Conservation (phyloP, 2,797 vertebrate species). For the Sarcophilus harrisii region DNA sequence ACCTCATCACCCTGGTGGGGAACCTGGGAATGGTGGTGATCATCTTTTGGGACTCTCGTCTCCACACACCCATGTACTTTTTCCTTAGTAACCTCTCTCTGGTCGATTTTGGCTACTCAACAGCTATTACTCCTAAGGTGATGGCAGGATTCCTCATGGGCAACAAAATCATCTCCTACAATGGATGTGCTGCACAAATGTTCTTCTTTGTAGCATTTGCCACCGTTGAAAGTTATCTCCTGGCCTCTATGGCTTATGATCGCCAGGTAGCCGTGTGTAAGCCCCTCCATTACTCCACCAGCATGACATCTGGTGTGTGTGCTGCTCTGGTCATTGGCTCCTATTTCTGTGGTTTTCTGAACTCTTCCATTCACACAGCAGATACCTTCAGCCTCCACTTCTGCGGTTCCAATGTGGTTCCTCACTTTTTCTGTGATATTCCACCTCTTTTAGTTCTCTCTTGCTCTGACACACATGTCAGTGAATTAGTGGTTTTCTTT, state of each 20-base stretch:
- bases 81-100: constrained; percentile 63
- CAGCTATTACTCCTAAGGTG: constrained; percentile 58
- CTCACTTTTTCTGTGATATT: constrained; percentile 75
- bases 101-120: constrained; percentile 35
- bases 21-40: constrained; percentile 58
- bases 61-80: constrained; percentile 72
- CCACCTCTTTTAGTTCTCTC: constrained; percentile 66
- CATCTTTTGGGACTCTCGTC: background rate
- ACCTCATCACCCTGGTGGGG: constrained; percentile 48
- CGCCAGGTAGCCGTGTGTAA: constrained; percentile 62
- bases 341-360: constrained; percentile 54
- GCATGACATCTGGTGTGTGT: constrained; percentile 59
- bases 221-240: constrained; percentile 68
- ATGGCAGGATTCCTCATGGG: constrained; percentile 23
- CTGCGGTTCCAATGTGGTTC: constrained; percentile 46
- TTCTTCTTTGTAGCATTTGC: constrained; percentile 66
- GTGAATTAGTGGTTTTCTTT: constrained; percentile 45
- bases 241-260: constrained; percentile 77
- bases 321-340: background rate
- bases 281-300: constrained; percentile 62
- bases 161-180: constrained; percentile 52
- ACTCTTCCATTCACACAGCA: constrained; percentile 51
- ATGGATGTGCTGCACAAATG: constrained; percentile 33
- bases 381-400: constrained; percentile 59
- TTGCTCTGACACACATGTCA: constrained; percentile 36